Percentiles rank a stretch among this genome's conserved stretches.
phyloP scores from a whole-genome alignment of 37 sponge, comb jelly and placozoan genomes.

The Crambe crambe region DNA sequence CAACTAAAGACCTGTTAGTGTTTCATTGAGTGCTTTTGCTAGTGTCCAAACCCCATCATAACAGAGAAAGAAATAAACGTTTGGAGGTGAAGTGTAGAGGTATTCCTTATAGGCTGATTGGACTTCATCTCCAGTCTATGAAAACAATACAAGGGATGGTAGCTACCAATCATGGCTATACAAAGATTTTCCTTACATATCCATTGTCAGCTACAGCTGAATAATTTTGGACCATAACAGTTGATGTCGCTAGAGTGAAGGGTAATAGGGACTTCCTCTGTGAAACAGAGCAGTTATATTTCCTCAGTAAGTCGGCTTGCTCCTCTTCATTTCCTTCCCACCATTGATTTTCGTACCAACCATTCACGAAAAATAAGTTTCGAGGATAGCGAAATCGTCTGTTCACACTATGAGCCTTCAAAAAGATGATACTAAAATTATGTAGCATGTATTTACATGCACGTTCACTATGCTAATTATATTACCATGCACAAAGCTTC shows the following conservation, averaged over 20 bases:
- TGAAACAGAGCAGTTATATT: background rate
- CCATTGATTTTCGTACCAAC: conserved; percentile 24
- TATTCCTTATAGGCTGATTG: background rate
- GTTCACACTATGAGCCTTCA: background rate
- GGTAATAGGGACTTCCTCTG: background rate
- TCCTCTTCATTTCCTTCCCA: background rate
- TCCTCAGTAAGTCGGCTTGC: background rate
- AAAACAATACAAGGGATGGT: too few species aligned
- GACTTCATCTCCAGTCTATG: background rate
- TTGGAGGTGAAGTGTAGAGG: background rate
- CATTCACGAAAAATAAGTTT: background rate
- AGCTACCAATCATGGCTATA: too few species aligned
- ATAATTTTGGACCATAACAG: background rate
- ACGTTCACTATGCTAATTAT: background rate
- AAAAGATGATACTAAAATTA: too few species aligned
- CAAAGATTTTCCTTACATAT: background rate
- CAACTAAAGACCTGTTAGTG: conserved; percentile 22
- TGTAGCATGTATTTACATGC: too few species aligned
- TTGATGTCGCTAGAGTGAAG: background rate
- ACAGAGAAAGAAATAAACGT: background rate
- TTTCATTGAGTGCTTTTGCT: conserved; percentile 35
- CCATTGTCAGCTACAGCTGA: background rate
- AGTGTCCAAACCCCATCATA: conserved; percentile 51
- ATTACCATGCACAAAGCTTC: conserved; percentile 10
- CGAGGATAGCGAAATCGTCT: background rate